Conservation (phyloP, 2,797 vertebrate genomes). For the Delichon dasypus region DNA sequence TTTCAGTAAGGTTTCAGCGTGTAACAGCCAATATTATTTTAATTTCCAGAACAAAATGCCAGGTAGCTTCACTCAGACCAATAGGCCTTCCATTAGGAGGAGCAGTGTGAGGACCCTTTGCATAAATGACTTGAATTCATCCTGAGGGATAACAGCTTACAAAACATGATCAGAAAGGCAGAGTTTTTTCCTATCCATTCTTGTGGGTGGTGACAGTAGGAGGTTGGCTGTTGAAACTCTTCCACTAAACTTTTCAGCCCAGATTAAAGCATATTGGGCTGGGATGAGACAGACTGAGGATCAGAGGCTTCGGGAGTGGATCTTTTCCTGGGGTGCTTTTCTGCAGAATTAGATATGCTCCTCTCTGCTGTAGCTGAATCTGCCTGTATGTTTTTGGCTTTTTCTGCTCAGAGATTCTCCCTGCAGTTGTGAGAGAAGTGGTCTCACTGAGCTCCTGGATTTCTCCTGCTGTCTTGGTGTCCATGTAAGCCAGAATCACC, state of each 20-base stretch:
- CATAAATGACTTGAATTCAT: background rate
- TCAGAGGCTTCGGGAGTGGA: background rate
- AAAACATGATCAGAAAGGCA: background rate
- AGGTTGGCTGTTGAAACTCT: background rate
- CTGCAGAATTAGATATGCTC: background rate
- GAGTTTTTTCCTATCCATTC: background rate
- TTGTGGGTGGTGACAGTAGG: fast-evolving
- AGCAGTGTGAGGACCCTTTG: background rate
- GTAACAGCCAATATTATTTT: background rate
- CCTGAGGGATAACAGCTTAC: background rate
- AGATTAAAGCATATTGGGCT: background rate
- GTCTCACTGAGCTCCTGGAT: background rate
- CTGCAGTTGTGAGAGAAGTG: fast-evolving
- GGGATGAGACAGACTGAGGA: background rate
- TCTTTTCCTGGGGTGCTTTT: background rate
- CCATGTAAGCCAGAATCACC: background rate
- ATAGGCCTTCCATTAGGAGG: fast-evolving
- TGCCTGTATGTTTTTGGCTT: background rate
- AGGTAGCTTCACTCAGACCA: background rate
- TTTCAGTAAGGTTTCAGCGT: background rate
- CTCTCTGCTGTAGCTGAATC: background rate
- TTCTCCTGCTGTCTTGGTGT: background rate
- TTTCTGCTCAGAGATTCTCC: background rate
- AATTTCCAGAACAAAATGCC: background rate
- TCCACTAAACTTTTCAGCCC: background rate